Percentiles rank a stretch among this genome's conserved stretches.
Evolutionary conservation across 2,113 vertebrate genomes (phyloP).

Genomic region (Ophthalmolycus amberensis): DNA sequence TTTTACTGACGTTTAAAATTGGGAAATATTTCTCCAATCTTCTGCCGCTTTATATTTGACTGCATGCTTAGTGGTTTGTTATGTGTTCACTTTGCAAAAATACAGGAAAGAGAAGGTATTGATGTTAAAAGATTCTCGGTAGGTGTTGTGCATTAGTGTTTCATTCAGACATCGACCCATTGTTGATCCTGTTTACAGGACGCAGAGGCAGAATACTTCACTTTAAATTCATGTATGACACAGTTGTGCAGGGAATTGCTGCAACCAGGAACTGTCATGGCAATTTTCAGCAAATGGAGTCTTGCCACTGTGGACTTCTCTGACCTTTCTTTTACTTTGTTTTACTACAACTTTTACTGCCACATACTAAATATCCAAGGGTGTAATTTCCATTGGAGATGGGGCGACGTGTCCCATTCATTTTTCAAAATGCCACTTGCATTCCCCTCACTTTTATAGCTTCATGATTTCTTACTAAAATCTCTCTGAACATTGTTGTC

Average conservation of each 20-base stretch:
- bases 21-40: constrained; percentile 10
- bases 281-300: not conserved
- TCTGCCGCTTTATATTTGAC: not conserved
- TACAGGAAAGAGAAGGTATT: not conserved
- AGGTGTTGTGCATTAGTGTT: not conserved
- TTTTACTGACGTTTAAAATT: not conserved
- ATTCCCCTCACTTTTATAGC: not conserved
- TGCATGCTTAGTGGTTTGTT: constrained; percentile 2
- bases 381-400: not conserved
- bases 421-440: not conserved
- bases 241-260: not conserved
- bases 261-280: constrained; percentile 9
- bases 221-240: constrained; percentile 21
- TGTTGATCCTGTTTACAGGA: not conserved
- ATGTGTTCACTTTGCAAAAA: not conserved
- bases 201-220: constrained; percentile 19
- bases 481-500: not conserved
- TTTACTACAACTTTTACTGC: not conserved
- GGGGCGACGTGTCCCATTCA: not conserved
- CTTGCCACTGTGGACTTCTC: not conserved
- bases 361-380: constrained; percentile 1
- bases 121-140: constrained; percentile 10
- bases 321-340: not conserved
- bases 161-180: not conserved
- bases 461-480: not conserved